These are phyloP conservation scores for Discoglossus pictus DNA, from an alignment of 2,797 vertebrate genomes.

Conservation along the genomic window DNA sequence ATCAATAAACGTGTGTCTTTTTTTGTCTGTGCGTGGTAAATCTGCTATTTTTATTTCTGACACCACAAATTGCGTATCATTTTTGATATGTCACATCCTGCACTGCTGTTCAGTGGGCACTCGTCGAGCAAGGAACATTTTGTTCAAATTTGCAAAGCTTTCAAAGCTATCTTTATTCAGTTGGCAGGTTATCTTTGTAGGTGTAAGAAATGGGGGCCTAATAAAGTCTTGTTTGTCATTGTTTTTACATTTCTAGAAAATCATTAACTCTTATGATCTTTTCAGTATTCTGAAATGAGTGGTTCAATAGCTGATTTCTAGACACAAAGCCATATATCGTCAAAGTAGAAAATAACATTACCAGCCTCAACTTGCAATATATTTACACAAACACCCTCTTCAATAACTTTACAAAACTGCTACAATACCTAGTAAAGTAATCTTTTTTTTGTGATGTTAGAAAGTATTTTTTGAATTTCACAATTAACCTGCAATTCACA, in stretches of 20 bases:
- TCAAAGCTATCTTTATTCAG: slow-evolving; percentile 1
- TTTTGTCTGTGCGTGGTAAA: background rate
- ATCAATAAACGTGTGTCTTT: background rate
- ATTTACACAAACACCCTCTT: too few species aligned
- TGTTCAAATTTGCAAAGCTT: slow-evolving; percentile 18
- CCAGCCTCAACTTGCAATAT: too few species aligned
- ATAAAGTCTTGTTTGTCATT: background rate
- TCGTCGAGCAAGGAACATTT: slow-evolving; percentile 16
- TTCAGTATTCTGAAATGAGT: too few species aligned
- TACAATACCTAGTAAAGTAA: too few species aligned
- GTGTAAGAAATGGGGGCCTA: background rate
- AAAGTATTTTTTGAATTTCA: too few species aligned
- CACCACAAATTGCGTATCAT: background rate
- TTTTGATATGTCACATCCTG: background rate
- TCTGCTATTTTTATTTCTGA: slow-evolving; percentile 7
- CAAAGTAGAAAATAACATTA: too few species aligned
- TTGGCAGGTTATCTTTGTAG: slow-evolving; percentile 8
- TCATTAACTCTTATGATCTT: background rate
- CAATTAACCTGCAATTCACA: too few species aligned
- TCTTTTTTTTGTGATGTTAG: too few species aligned
- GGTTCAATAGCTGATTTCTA: too few species aligned
- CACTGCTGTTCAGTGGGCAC: slow-evolving; percentile 14
- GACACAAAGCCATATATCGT: too few species aligned
- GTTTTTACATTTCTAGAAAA: background rate
- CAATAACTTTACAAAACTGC: too few species aligned